Percentiles rank a stretch among this genome's conserved stretches.
Conservation (phyloP, 2,113 vertebrate species). For the Zosterops pallidus region DNA sequence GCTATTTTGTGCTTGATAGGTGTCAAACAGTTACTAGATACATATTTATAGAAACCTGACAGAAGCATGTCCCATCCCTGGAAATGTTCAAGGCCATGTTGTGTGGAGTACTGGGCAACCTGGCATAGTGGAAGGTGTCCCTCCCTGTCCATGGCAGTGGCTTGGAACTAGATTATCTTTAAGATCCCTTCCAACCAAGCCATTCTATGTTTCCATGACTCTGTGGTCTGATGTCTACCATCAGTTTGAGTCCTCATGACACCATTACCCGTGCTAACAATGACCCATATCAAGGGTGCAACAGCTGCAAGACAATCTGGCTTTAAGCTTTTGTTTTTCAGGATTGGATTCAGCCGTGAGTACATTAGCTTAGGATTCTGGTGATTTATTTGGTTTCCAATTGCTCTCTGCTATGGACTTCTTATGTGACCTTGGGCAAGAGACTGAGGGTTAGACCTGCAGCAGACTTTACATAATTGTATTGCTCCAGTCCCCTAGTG, state of each 20-base stretch:
- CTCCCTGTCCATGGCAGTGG: not conserved
- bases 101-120: not conserved
- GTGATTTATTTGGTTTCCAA: not conserved
- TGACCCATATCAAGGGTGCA: rapidly evolving
- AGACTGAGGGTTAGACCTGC: not conserved
- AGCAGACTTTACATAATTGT: not conserved
- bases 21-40: not conserved
- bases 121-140: not conserved
- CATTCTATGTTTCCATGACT: not conserved
- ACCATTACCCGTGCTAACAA: not conserved
- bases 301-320: not conserved
- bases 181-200: not conserved
- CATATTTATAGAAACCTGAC: conserved; percentile 30
- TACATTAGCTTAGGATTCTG: not conserved
- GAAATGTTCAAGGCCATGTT: not conserved
- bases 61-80: not conserved
- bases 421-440: conserved; percentile 35
- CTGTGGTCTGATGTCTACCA: not conserved
- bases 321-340: not conserved
- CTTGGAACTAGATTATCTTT: not conserved
- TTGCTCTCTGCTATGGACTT: not conserved
- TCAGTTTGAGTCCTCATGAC: not conserved
- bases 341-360: not conserved
- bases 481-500: not conserved
- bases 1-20: not conserved